Base-by-base conservation (phyloP, 2,113 vertebrate genomes). In the Sorex araneus region DNA sequence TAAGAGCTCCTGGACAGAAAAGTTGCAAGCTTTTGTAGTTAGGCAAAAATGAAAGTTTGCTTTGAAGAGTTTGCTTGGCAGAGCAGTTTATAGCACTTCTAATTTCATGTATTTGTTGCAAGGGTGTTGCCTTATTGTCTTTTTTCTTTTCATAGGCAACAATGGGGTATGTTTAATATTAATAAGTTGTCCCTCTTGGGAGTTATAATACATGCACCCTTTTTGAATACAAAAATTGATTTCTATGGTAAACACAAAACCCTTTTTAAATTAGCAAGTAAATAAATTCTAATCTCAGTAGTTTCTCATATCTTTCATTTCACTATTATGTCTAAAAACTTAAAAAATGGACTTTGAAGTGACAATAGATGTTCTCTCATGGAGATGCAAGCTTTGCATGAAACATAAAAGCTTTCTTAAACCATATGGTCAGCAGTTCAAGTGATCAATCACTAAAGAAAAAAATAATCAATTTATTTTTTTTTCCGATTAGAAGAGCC, bases 121-220 rank as follows among this genome's bases (percentile, higher is more conserved):
- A 96, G 93, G 94, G 78, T 95, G 25, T 93, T 92, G 92, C 89
- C 71, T 93, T 93, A 83, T 87, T 67, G 70, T 70, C 50, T 78
- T 71, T 82, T 57, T 66, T 16, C 60, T 88, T 97, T 95, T 97
- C 91, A 87, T 71, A 66, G 21, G 77, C 90, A 94, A 97, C 95
- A 97, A 97, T 95, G 87, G 79, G 60, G 27, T 77, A 6, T 93
- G 79, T 96, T 98, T 97, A 98, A 98, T 98, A 98, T 98, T 96
- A 96, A 98, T 98, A 97, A 98, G 93, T n/a, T 93, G 90, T 92
- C 96, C 95, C 97, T 97, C 81, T 45, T 91, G 96, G 89, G 97
- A 97, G 88, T 96, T 97, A 97, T 87, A 89, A 89, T 90, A 87
- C 96, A 95, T 81, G 96, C 77, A 96, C 89, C 84, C 92, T 84